A percentile compares a stretch with the other conserved stretches of the same genome.
Evolutionary conservation across 1,140 invertebrate genomes (phyloP).

Genomic region (Probaryconus sp.): DNA sequence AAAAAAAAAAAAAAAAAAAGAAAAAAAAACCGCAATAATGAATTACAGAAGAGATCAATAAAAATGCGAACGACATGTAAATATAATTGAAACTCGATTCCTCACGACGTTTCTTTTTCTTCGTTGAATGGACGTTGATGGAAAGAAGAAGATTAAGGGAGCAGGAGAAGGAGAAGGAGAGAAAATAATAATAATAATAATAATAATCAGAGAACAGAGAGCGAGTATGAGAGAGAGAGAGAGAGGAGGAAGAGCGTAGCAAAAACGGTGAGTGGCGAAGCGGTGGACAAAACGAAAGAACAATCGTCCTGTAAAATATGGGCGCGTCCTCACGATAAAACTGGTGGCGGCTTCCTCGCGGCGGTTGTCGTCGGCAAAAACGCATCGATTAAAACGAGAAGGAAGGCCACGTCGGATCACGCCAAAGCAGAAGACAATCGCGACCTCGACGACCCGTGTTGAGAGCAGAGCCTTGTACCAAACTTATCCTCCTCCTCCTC

Average conservation of each 20-base stretch:
- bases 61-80: too few species aligned
- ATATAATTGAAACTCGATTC: too few species aligned
- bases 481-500: conserved; percentile 54
- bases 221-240: conserved; percentile 39
- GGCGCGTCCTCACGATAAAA: conserved; percentile 68
- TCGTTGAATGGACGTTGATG: too few species aligned
- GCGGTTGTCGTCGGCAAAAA: conserved; percentile 68
- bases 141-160: too few species aligned
- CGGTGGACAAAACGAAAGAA: conserved; percentile 61
- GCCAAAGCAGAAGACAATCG: conserved; percentile 68
- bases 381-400: conserved; percentile 74
- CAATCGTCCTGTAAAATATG: conserved; percentile 71
- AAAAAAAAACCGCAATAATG: conserved; percentile 12
- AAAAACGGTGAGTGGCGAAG: conserved; percentile 64
- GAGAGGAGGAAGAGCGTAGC: conserved; percentile 49
- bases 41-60: too few species aligned
- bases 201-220: too few species aligned
- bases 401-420: conserved; percentile 62
- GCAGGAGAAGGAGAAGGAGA: too few species aligned
- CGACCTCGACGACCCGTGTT: conserved; percentile 72
- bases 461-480: conserved; percentile 76
- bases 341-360: conserved; percentile 68
- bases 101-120: too few species aligned
- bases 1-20: conserved; percentile 52
- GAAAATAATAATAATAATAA: too few species aligned